Percentiles rank a stretch among this genome's conserved stretches.
Conservation (phyloP, 2,888 invertebrate genomes). For the Arenicola marina region DNA sequence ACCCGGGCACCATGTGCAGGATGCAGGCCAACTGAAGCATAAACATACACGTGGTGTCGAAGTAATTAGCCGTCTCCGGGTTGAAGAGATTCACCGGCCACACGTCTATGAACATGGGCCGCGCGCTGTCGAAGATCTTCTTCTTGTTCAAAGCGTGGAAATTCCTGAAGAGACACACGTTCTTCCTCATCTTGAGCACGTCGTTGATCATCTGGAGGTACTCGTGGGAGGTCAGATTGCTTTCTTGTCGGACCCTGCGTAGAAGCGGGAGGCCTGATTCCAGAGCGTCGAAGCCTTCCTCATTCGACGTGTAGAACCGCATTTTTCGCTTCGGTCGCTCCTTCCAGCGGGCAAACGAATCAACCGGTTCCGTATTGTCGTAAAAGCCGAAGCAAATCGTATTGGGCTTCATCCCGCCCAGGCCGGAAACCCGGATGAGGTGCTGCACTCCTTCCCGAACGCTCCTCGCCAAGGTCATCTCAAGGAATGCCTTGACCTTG, state of each 20-base stretch:
- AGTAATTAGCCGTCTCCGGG: constrained; percentile 75
- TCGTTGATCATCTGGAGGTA: constrained; percentile 86
- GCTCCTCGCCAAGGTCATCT: constrained; percentile 75
- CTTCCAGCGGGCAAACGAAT: constrained; percentile 54
- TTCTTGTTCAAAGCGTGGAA: constrained; percentile 84
- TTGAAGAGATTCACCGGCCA: constrained; percentile 96
- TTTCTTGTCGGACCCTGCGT: constrained; percentile 31
- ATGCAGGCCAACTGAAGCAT: constrained; percentile 97
- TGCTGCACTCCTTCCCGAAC: constrained; percentile 92
- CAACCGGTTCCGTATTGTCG: constrained; percentile 73
- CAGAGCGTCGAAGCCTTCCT: not conserved
- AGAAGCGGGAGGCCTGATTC: constrained; percentile 29
- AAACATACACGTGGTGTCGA: constrained; percentile 90
- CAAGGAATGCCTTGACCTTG: constrained; percentile 32
- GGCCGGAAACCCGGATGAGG: constrained; percentile 85
- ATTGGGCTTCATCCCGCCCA: constrained; percentile 99
- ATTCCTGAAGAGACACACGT: constrained; percentile 89
- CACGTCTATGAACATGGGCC: constrained; percentile 80
- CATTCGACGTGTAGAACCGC: constrained; percentile 9
- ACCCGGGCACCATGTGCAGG: constrained; percentile 74
- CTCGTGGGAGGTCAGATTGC: constrained; percentile 64
- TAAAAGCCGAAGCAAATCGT: constrained; percentile 91
- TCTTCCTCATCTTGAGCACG: constrained; percentile 89
- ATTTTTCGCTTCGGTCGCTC: not conserved
- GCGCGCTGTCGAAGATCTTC: constrained; percentile 66